Conservation (phyloP, 2,113 vertebrate species). For the Tetrax tetrax region DNA sequence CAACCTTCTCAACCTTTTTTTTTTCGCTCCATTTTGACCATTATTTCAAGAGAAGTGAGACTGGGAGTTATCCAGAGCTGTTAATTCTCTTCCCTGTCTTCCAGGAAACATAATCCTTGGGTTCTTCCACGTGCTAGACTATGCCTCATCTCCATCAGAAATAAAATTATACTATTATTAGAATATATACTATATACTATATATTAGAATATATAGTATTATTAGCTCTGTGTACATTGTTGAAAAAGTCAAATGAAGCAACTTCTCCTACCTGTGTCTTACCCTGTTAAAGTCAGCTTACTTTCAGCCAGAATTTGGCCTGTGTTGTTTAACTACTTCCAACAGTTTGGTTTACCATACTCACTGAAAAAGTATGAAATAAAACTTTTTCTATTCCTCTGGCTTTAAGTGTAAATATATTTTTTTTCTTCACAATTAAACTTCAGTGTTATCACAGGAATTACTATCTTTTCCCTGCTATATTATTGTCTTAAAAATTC, state of each 20-base stretch:
- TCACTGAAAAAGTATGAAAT: neutral
- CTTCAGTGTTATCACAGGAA: neutral
- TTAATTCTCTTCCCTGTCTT: neutral
- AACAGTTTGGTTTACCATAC: neutral
- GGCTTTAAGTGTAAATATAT: neutral
- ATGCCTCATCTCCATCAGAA: neutral
- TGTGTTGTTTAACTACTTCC: neutral
- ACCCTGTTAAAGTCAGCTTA: neutral
- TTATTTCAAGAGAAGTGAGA: neutral
- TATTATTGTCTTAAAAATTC: neutral
- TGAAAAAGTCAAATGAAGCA: neutral
- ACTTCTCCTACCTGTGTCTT: neutral
- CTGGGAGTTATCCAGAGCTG: neutral
- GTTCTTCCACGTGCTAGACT: neutral
- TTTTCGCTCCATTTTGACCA: neutral
- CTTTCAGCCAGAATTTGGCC: neutral
- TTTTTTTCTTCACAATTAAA: neutral
- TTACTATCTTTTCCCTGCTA: neutral
- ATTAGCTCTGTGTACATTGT: neutral
- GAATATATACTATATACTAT: too few species aligned
- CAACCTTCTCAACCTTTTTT: neutral
- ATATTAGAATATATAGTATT: too few species aligned
- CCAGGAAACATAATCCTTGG: neutral
- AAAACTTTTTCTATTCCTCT: neutral
- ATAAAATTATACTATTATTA: neutral